Evolutionary conservation across 2,888 invertebrate genomes (phyloP).

Genomic region (Hirtodrosophila duncani): DNA sequence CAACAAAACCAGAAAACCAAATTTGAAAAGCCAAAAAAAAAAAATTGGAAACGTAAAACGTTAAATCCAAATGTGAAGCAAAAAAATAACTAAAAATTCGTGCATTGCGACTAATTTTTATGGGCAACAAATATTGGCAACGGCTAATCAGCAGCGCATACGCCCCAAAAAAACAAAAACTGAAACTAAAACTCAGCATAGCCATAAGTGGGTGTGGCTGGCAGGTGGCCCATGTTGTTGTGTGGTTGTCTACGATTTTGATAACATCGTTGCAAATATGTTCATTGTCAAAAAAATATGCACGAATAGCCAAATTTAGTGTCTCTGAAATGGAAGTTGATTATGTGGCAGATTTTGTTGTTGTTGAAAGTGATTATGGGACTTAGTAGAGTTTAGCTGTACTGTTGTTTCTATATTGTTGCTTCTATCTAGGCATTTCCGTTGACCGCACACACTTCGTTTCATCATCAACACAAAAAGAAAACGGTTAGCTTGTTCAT

Average conservation of each 20-base stretch:
- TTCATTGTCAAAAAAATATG: conserved; percentile 70
- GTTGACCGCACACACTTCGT: not conserved
- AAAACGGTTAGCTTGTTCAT: conserved; percentile 40
- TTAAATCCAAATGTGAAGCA: conserved; percentile 35
- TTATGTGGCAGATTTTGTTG: too few relatives aligned
- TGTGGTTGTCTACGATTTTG: conserved; percentile 42
- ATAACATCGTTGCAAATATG: conserved; percentile 68
- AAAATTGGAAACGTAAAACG: not conserved
- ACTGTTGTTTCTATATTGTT: conserved; percentile 12
- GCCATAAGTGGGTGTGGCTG: conserved; percentile 51
- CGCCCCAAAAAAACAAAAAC: conserved; percentile 33
- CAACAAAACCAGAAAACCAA: conserved; percentile 12
- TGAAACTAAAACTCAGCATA: conserved; percentile 2
- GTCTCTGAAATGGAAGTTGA: conserved; percentile 49
- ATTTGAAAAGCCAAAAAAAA: conserved; percentile 18
- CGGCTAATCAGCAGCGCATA: conserved; percentile 46
- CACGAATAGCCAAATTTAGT: too few relatives aligned
- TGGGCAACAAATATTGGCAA: conserved; percentile 40
- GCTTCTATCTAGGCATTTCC: not conserved
- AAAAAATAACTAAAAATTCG: conserved; percentile 39
- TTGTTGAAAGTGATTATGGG: too few relatives aligned
- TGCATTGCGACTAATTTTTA: conserved; percentile 67
- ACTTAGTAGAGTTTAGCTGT: too few relatives aligned
- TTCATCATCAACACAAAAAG: not conserved
- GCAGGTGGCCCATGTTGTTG: conserved; percentile 56